Evolutionary conservation across 1,140 invertebrate species (phyloP), one percentile per base, ranked within the genome.

Genomic region (Drosophila yakuba): DNA sequence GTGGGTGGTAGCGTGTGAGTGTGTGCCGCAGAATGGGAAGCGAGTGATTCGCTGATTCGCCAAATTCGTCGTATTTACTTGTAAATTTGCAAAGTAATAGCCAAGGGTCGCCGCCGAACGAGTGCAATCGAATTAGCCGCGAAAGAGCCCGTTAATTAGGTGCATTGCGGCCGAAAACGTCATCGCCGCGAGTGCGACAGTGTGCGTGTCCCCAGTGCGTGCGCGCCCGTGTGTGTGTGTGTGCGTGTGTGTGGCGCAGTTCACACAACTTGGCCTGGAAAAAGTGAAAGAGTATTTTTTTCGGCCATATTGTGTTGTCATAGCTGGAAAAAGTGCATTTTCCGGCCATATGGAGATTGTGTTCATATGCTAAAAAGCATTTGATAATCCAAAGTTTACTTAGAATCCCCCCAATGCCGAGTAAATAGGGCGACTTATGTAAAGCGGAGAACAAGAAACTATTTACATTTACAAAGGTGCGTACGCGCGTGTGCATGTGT

Each of bases 221-320:
- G 55, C 58, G 63, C 15, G 50, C 58, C 55, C 17, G 62, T 59
- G 67, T 54, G 43, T 28, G 56, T 59, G 58, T 71, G 54, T 71
- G 62, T 66, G 44, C 38, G 59, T 55, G 69, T 63, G 45, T 56
- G 73, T 72, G 59, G 80, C 79, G 80, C 79, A 82, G 74, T 81
- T 74, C 79, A 81, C 63, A 81, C 74, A 81, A 82, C 58, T 88
- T 86, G 83, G 83, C 83, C 83, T 88, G 83, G 86, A 88, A 88
- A 88, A 88, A 88, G 83, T 88, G 83, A 88, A 88, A 88, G 83
- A 88, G 71, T 57, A 58, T 76, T 76, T 76, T 76, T 73, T 76
- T 76, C 73, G 84, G 84, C 84, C 79, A 88, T 83, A 88, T 83
- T 88, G 83, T 89, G 79, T 66, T 83, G 72, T 88, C 63, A 76